Percentiles rank a stretch among this genome's conserved stretches.
These are phyloP conservation scores for Hesperia comma DNA, from an alignment of 2,888 invertebrate genomes.

Conservation along the genomic window DNA sequence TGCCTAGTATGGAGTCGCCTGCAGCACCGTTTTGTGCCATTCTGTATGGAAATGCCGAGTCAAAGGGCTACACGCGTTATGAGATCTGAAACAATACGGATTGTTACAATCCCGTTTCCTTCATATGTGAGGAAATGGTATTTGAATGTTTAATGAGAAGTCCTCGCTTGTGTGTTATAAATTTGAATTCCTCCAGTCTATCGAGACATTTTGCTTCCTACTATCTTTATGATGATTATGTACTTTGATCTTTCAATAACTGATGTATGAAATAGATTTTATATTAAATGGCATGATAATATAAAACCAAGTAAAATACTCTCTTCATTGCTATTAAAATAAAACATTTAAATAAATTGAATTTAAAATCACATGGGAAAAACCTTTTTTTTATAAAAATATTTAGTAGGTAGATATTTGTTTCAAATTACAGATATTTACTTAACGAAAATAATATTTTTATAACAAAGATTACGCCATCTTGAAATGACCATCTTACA, in stretches of 20 bases:
- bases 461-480: too few species aligned
- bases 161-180: slow-evolving; percentile 60
- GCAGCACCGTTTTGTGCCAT: slow-evolving; percentile 72
- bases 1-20: slow-evolving; percentile 78
- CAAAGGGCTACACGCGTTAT: slow-evolving; percentile 80
- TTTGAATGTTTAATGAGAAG: slow-evolving; percentile 80
- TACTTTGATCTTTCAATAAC: slow-evolving; percentile 11
- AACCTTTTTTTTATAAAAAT: too few species aligned
- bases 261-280: neutral
- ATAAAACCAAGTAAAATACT: neutral
- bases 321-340: too few species aligned
- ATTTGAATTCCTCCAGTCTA: slow-evolving; percentile 48
- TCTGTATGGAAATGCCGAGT: slow-evolving; percentile 62
- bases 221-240: slow-evolving; percentile 25
- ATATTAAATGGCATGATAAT: neutral
- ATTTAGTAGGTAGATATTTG: too few species aligned
- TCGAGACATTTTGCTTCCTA: slow-evolving; percentile 23
- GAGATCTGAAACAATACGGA: slow-evolving; percentile 81
- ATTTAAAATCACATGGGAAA: too few species aligned
- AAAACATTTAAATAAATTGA: too few species aligned
- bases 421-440: too few species aligned
- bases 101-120: slow-evolving; percentile 81
- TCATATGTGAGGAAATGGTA: slow-evolving; percentile 74
- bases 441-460: too few species aligned
- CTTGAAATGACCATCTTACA: too few species aligned